Evolutionary conservation across 2,888 invertebrate species (phyloP).

Genomic region (Pyrrhopygopsis socrates): DNA sequence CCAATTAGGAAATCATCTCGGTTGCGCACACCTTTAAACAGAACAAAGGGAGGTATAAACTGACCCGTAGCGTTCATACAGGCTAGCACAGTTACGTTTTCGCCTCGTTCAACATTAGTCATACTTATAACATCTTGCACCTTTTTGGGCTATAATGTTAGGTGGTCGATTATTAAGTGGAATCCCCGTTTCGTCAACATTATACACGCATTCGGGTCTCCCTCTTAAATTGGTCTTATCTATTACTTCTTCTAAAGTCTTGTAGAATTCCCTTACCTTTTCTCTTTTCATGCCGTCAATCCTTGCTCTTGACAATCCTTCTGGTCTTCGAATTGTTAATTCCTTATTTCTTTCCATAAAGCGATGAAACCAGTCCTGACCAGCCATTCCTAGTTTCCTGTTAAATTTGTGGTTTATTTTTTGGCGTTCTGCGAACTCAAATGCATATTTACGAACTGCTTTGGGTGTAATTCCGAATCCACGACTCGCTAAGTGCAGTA

Average conservation of each 20-base stretch:
- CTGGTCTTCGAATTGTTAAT: conserved; percentile 60
- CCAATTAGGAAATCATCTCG: not conserved
- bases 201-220: not conserved
- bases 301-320: conserved; percentile 47
- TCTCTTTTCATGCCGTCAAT: conserved; percentile 50
- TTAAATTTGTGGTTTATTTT: conserved; percentile 42
- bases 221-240: conserved; percentile 13
- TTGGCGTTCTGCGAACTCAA: conserved; percentile 43
- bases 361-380: conserved; percentile 59
- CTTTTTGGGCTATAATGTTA: not conserved
- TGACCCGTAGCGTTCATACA: not conserved
- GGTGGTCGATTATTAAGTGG: conserved; percentile 4
- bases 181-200: not conserved
- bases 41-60: not conserved
- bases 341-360: conserved; percentile 50
- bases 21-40: conserved; percentile 4
- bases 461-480: conserved; percentile 50
- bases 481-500: conserved; percentile 48
- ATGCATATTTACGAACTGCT: conserved; percentile 56
- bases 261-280: conserved; percentile 7
- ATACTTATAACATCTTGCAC: not conserved
- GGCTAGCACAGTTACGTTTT: not conserved
- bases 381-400: conserved; percentile 41
- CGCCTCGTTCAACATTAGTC: conserved; percentile 8
- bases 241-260: not conserved